These are phyloP conservation scores for Girardinichthys multiradiatus DNA, from an alignment of 2,113 vertebrate genomes.

Conservation along the genomic window DNA sequence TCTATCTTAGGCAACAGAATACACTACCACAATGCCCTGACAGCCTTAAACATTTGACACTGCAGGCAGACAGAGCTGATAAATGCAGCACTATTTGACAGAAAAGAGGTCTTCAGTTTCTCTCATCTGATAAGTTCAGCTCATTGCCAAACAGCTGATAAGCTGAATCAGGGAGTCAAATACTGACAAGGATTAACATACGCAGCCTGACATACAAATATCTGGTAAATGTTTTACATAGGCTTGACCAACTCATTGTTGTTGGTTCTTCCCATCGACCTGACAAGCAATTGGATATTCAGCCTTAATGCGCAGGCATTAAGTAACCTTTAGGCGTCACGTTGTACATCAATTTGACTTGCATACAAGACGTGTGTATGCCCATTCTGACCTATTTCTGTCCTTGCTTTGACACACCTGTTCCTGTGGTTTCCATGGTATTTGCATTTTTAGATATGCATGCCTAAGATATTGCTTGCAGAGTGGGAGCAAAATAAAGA, in stretches of 20 bases:
- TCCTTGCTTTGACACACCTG: slow-evolving; percentile 79
- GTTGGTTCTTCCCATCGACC: slow-evolving; percentile 22
- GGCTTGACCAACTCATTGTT: slow-evolving; percentile 37
- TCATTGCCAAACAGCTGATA: slow-evolving; percentile 36
- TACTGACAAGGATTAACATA: slow-evolving; percentile 59
- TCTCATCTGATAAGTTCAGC: slow-evolving; percentile 34
- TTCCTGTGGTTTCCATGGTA: slow-evolving; percentile 51
- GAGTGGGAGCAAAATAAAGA: slow-evolving; percentile 17
- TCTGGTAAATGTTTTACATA: neutral
- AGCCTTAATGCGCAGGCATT: slow-evolving; percentile 27
- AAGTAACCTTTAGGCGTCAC: slow-evolving; percentile 52
- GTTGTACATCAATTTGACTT: slow-evolving; percentile 72
- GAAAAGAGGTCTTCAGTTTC: slow-evolving; percentile 27
- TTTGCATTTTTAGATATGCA: slow-evolving; percentile 81
- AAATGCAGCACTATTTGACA: neutral
- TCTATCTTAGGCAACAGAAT: slow-evolving; percentile 1
- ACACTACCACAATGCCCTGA: neutral
- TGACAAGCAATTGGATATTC: slow-evolving; percentile 15
- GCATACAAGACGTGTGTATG: slow-evolving; percentile 59
- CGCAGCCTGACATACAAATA: neutral
- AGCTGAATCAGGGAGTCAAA: slow-evolving; percentile 12
- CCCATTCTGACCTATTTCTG: slow-evolving; percentile 74
- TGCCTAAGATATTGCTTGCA: slow-evolving; percentile 44
- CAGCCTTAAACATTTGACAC: slow-evolving; percentile 2
- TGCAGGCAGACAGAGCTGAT: slow-evolving; percentile 2